Evolutionary conservation across 1,140 invertebrate species (phyloP).

Genomic region (Chelonus insularis): DNA sequence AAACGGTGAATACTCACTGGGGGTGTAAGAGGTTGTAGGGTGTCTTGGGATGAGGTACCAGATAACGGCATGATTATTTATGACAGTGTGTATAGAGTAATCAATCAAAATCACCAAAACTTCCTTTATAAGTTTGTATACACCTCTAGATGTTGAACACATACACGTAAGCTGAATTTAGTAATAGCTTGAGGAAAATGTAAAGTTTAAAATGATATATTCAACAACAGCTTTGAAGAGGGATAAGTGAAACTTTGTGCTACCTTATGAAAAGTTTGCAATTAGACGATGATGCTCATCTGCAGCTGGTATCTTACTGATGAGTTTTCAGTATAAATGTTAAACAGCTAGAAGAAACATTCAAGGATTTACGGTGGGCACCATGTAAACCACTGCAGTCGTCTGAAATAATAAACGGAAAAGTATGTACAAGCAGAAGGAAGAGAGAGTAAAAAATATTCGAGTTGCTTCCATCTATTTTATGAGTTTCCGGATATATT

Average conservation of each 20-base stretch:
- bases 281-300: background rate
- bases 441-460: conserved; percentile 6
- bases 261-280: background rate
- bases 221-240: background rate
- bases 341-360: conserved; percentile 13
- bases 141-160: no score
- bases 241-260: background rate
- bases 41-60: conserved; percentile 36
- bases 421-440: conserved; percentile 1
- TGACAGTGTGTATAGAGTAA: background rate
- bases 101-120: background rate
- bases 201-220: background rate
- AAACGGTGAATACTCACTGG: conserved; percentile 27
- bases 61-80: conserved; percentile 34
- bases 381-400: conserved; percentile 35
- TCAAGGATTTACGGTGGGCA: conserved; percentile 21
- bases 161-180: no score
- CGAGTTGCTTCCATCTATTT: background rate
- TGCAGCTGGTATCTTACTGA: background rate
- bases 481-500: background rate
- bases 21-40: conserved; percentile 30
- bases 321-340: background rate
- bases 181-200: no score
- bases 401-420: conserved; percentile 42
- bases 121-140: background rate